Conservation (phyloP, 1,140 invertebrate genomes). For the Diachasmimorpha longicaudata region DNA sequence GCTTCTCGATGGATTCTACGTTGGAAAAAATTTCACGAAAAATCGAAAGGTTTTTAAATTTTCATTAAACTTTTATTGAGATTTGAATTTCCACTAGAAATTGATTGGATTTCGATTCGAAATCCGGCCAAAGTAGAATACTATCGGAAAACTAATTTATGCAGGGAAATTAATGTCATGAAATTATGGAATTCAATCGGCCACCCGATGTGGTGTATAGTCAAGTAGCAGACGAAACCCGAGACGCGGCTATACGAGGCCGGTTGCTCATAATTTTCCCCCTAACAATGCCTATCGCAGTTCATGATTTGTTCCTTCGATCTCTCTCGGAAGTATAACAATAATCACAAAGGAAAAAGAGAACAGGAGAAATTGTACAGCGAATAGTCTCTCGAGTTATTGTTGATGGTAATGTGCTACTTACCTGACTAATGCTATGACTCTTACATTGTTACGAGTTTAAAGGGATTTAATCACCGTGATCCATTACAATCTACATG, state of each 20-base stretch:
- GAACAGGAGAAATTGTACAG: background rate
- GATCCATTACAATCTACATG: constrained; percentile 1
- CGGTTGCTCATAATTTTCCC: constrained; percentile 31
- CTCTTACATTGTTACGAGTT: background rate
- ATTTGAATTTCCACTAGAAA: too few relatives aligned
- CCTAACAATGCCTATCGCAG: constrained; percentile 19
- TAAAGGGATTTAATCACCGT: background rate
- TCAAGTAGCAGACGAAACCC: constrained; percentile 37
- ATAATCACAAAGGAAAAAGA: background rate
- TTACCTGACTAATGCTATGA: background rate
- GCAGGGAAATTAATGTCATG: background rate
- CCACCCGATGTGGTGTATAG: background rate
- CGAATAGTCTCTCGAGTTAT: background rate
- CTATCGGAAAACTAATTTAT: background rate
- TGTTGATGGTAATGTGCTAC: background rate
- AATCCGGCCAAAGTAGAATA: too few relatives aligned
- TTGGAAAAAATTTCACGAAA: too few relatives aligned
- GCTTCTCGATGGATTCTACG: too few relatives aligned
- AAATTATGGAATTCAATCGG: constrained; percentile 3
- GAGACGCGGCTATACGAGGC: constrained; percentile 37
- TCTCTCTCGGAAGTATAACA: background rate
- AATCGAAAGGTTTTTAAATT: too few relatives aligned
- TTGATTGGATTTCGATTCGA: too few relatives aligned
- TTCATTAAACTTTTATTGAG: too few relatives aligned
- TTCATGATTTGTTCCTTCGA: background rate